phyloP scores from a whole-genome alignment of 2,797 vertebrate species.

The Sebastes hubbsi region DNA sequence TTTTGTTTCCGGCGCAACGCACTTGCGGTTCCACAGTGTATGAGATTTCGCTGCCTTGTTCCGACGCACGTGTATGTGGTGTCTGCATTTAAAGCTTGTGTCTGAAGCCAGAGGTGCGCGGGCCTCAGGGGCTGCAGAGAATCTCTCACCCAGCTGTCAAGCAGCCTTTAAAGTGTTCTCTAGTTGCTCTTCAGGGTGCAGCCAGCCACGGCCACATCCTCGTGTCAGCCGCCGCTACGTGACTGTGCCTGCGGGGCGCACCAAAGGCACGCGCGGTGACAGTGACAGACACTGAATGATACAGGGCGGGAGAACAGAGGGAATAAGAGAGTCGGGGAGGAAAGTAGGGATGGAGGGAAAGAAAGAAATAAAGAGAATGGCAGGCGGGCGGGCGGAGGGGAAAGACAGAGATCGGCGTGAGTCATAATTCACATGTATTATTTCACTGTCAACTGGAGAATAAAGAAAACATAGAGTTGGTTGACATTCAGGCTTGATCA shows the following conservation, averaged over 20 bases:
- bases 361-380: conserved; percentile 42
- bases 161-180: conserved; percentile 78
- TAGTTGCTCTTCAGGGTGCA: conserved; percentile 76
- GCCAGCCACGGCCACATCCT: conserved; percentile 77
- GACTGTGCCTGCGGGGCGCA: conserved; percentile 74
- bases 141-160: conserved; percentile 74
- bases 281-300: conserved; percentile 75
- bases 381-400: conserved; percentile 18
- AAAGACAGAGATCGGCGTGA: conserved; percentile 56
- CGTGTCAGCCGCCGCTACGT: conserved; percentile 72
- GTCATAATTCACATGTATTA: conserved; percentile 77
- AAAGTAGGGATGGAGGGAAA: conserved; percentile 25
- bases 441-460: conserved; percentile 76
- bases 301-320: conserved; percentile 57
- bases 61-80: not conserved
- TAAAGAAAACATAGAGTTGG: conserved; percentile 76
- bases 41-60: conserved; percentile 27
- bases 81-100: conserved; percentile 31
- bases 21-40: not conserved
- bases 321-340: conserved; percentile 48
- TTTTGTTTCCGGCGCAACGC: conserved; percentile 1
- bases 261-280: conserved; percentile 69
- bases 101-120: conserved; percentile 62
- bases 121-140: conserved; percentile 60
- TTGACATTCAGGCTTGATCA: conserved; percentile 76